Percentiles rank a stretch among this genome's conserved stretches.
Conservation (phyloP, 92 coral and sea anemone genomes). For the Hydrozoanthus gracilis region DNA sequence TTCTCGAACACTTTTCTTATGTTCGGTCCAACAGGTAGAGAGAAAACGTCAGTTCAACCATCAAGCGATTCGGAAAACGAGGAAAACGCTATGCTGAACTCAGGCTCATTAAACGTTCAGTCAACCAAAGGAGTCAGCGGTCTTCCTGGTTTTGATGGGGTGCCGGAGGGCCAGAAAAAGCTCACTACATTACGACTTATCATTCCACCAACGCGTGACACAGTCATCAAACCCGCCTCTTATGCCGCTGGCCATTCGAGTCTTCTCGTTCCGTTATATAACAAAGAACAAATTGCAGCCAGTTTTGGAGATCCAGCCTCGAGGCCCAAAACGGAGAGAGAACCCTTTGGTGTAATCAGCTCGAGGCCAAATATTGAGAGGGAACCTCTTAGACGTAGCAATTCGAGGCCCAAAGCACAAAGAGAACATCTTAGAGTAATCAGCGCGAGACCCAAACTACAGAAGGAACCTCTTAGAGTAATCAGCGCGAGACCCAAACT, state of each 20-base stretch:
- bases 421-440: not conserved
- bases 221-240: not conserved
- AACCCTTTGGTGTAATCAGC: too few relatives aligned
- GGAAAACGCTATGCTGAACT: not conserved
- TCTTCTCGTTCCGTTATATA: conserved; percentile 17
- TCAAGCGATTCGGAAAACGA: not conserved
- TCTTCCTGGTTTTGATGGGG: not conserved
- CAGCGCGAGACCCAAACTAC: not conserved
- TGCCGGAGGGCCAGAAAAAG: not conserved
- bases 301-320: not conserved
- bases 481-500: not conserved
- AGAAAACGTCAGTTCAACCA: not conserved
- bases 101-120: not conserved
- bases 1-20: not conserved
- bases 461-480: not conserved
- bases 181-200: conserved; percentile 4
- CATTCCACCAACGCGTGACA: not conserved
- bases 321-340: not conserved
- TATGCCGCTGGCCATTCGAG: conserved; percentile 6
- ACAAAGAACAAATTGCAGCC: not conserved
- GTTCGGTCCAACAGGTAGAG: not conserved
- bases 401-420: not conserved
- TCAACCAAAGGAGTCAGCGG: not conserved
- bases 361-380: too few relatives aligned
- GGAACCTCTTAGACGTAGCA: too few relatives aligned